Evolutionary conservation across 2,113 vertebrate species (phyloP).

Genomic region (Nibea coibor): DNA sequence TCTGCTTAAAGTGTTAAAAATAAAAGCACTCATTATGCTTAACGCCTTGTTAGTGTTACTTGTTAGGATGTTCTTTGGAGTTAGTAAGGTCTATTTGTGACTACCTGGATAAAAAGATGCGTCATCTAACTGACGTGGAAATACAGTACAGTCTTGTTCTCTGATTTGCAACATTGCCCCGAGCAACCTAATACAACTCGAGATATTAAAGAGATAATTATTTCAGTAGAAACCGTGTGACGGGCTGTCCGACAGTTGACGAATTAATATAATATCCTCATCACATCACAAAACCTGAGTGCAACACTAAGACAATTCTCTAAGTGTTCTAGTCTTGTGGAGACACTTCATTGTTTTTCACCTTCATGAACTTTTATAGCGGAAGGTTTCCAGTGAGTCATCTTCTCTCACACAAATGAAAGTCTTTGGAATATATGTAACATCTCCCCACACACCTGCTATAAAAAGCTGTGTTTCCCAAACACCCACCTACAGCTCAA

Average conservation of each 20-base stretch:
- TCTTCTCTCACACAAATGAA: constrained; percentile 44
- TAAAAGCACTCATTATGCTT: too few species aligned
- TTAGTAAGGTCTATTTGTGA: background rate
- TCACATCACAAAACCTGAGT: background rate
- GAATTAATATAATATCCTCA: background rate
- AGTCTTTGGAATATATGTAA: constrained; percentile 53
- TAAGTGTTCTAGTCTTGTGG: background rate
- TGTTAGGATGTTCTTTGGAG: background rate
- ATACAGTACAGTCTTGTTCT: too few species aligned
- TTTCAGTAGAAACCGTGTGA: background rate
- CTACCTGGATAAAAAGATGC: background rate
- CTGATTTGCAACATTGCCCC: background rate
- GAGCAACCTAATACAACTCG: background rate
- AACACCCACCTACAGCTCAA: constrained; percentile 74
- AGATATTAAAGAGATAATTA: background rate
- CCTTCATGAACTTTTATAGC: constrained; percentile 39
- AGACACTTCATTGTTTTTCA: constrained; percentile 35
- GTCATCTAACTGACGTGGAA: background rate
- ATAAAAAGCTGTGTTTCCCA: constrained; percentile 69
- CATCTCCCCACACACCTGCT: constrained; percentile 64
- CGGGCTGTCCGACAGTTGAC: background rate
- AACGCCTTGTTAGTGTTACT: too few species aligned
- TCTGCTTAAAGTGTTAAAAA: too few species aligned
- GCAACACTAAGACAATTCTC: constrained; percentile 3
- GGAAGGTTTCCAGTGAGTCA: constrained; percentile 53